Evolutionary conservation across 2,888 invertebrate genomes (phyloP).

Genomic region (Ptychoptera albimana): DNA sequence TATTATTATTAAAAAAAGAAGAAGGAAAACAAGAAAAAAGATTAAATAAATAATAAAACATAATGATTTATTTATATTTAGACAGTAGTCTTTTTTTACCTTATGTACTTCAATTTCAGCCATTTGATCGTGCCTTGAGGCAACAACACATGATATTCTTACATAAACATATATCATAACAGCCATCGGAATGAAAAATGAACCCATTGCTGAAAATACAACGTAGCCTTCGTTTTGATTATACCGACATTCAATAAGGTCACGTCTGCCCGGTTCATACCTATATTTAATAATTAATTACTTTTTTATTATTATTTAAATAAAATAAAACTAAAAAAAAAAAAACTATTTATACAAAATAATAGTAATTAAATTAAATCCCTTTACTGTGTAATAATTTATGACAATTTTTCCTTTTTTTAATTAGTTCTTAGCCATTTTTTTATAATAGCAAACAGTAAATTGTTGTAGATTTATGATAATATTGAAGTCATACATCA

Average conservation of each 20-base stretch:
- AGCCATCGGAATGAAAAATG: conserved; percentile 87
- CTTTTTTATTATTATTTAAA: not conserved
- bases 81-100: conserved; percentile 1
- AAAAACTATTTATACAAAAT: not conserved
- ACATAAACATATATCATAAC: conserved; percentile 95
- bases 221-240: conserved; percentile 89
- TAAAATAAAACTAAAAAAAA: not conserved
- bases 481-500: too few relatives aligned
- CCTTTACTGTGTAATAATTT: too few relatives aligned
- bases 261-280: conserved; percentile 53
- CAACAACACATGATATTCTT: conserved; percentile 71
- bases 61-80: not conserved
- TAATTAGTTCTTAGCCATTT: too few relatives aligned
- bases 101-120: conserved; percentile 35
- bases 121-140: conserved; percentile 57
- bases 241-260: conserved; percentile 60
- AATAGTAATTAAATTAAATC: too few relatives aligned
- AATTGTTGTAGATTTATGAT: too few relatives aligned
- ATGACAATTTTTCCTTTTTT: too few relatives aligned
- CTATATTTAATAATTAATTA: conserved; percentile 25
- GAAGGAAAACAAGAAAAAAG: not conserved
- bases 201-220: conserved; percentile 88
- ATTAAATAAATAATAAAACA: too few relatives aligned
- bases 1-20: not conserved
- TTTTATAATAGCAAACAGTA: too few relatives aligned